These are phyloP conservation scores for Rhea pennata DNA, from an alignment of 2,113 vertebrate species.

Conservation along the genomic window DNA sequence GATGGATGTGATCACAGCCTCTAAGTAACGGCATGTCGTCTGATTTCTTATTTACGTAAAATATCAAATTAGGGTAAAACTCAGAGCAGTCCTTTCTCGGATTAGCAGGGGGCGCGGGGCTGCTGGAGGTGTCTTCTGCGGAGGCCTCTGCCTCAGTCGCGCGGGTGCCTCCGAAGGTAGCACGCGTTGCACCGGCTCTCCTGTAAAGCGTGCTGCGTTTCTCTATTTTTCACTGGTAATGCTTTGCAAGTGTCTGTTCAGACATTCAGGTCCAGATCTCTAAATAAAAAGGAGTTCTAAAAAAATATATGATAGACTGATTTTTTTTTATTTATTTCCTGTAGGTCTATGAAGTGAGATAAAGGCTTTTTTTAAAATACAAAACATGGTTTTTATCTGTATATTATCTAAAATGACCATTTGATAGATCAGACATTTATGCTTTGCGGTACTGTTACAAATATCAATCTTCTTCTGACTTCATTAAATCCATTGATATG, in stretches of 20 bases:
- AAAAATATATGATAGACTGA: neutral
- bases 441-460: neutral
- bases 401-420: conserved; percentile 19
- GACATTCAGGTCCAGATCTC: conserved; percentile 4
- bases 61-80: neutral
- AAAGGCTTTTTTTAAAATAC: neutral
- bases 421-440: neutral
- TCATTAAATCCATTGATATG: conserved; percentile 29
- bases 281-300: conserved; percentile 21
- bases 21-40: neutral
- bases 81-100: neutral
- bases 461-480: neutral
- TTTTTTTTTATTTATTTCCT: neutral
- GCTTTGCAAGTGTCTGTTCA: neutral
- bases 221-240: neutral
- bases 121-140: neutral
- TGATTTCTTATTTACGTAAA: neutral
- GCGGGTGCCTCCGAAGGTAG: neutral
- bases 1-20: neutral
- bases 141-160: neutral
- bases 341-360: neutral
- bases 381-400: conserved; percentile 3
- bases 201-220: neutral
- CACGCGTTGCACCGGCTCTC: neutral
- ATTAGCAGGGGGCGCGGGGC: neutral